phyloP scores from a whole-genome alignment of 2,113 vertebrate species.

The Scomber japonicus region DNA sequence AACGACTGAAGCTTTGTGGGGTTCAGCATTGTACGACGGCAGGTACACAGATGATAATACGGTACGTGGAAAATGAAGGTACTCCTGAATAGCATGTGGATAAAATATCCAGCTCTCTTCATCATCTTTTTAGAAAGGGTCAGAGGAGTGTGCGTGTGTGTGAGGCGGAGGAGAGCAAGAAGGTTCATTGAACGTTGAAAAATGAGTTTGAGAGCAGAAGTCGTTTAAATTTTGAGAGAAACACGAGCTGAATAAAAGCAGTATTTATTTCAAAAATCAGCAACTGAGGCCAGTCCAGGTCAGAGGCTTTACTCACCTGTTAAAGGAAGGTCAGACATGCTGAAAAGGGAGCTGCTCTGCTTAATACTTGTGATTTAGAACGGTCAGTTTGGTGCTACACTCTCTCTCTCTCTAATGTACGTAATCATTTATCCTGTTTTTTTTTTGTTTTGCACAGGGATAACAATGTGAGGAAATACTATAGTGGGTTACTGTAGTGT shows the following conservation, averaged over 20 bases:
- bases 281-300: constrained; percentile 2
- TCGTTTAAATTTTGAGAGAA: neutral
- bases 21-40: constrained; percentile 1
- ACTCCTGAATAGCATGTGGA: neutral
- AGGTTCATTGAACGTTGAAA: constrained; percentile 40
- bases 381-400: constrained; percentile 45
- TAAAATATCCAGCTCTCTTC: neutral
- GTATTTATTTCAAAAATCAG: constrained; percentile 8
- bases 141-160: neutral
- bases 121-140: neutral
- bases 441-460: constrained; percentile 39
- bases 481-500: constrained; percentile 29
- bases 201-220: neutral
- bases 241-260: neutral
- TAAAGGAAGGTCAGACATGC: neutral
- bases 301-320: constrained; percentile 8
- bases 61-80: constrained; percentile 65
- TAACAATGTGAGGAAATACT: constrained; percentile 34
- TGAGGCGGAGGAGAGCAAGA: constrained; percentile 22
- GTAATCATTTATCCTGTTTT: constrained; percentile 45
- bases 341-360: constrained; percentile 30
- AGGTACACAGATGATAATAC: constrained; percentile 15
- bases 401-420: constrained; percentile 47
- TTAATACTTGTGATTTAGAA: constrained; percentile 19
- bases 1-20: constrained; percentile 30